Base-by-base conservation (phyloP, 2,113 vertebrate species). In the Oncorhynchus kisutch region DNA sequence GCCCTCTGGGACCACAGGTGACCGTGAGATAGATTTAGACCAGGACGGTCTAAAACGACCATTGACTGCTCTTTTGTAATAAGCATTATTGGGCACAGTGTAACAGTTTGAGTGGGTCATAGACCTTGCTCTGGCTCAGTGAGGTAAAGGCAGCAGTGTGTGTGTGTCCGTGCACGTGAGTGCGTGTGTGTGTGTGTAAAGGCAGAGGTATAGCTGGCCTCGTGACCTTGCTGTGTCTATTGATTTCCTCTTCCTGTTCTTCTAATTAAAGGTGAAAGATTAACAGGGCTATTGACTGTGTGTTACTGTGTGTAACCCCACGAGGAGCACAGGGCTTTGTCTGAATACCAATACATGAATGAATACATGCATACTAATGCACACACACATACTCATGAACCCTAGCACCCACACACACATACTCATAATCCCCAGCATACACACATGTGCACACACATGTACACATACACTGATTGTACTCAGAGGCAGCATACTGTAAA, bases 241-340 rank as follows among this genome's bases (percentile, higher is more conserved):
- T 80, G 89, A 91, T 89, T 90, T 86, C 64, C 70, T 70, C 66
- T 74, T 82, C 72, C 34, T 88, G 83, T 88, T 86, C 76, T 78
- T 78, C 86, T 90, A 88, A 92, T 91, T 90, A 90, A 90, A 92
- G 88, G 88, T 87, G 88, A 79, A 74, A 86, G 88, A 93, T 90
- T 91, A 91, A 92, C 88, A 86, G 70, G 20, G 76, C 71, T 89
- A 91, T 91, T 86, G 87, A 87, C 87, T 6, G 29, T 39, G 65
- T 67, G 65, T 29, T 29, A 25, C 27, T 86, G 76, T 4, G 70
- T 76, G 81, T 72, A 75, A 74, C 76, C 82, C 82, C 81, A 62
- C 34, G 54, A 74, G 0, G 51, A 24, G 73, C 49, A 27, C 60
- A 66, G 14, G 65, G 14, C 27, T 67, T 67, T 67, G 65, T 45